Evolutionary conservation across 2,797 vertebrate genomes (phyloP).

Genomic region (Cossypha polioptera): DNA sequence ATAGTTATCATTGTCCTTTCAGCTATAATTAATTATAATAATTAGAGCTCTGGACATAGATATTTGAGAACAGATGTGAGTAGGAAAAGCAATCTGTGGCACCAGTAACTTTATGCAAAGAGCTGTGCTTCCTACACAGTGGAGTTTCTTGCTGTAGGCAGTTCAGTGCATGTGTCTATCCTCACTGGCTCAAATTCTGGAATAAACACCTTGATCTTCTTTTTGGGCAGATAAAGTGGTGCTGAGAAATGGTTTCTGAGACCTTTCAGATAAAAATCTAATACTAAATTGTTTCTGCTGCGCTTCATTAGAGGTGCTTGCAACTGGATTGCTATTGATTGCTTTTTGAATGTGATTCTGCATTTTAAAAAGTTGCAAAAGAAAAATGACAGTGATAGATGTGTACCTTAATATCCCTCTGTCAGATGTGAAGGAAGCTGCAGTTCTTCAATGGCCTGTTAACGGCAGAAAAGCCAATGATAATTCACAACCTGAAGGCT

Average conservation of each 20-base stretch:
- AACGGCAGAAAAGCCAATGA: conserved; percentile 10
- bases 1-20: background rate
- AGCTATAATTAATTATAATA: background rate
- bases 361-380: conserved; percentile 25
- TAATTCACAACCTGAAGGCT: background rate
- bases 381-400: conserved; percentile 12
- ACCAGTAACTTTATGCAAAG: background rate
- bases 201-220: background rate
- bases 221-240: background rate
- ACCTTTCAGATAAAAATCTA: conserved; percentile 13
- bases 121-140: background rate
- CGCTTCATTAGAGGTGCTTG: background rate
- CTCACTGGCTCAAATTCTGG: background rate
- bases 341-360: conserved; percentile 22
- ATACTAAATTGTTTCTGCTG: conserved; percentile 18
- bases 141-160: background rate
- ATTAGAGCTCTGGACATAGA: background rate
- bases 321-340: conserved; percentile 22
- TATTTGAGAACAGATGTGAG: background rate
- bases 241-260: background rate
- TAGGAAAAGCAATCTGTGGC: background rate
- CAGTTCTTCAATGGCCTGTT: conserved; percentile 34
- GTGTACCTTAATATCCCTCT: background rate
- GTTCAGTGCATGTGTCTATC: background rate
- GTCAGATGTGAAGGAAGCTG: background rate